These are phyloP conservation scores for Genyomyrus donnyi DNA, from an alignment of 2,113 vertebrate genomes.

Conservation along the genomic window DNA sequence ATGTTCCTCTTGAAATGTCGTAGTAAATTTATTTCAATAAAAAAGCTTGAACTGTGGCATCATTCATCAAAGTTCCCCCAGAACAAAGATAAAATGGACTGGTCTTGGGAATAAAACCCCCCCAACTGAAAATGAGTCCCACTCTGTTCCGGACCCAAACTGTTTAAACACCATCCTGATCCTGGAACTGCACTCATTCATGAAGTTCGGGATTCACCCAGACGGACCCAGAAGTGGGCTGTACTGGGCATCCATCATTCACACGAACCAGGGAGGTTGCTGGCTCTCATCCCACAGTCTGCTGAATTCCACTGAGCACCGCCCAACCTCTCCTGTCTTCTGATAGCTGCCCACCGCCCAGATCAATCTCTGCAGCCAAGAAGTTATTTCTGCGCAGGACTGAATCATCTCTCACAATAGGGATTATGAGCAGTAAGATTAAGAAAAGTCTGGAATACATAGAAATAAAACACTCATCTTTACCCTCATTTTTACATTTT, in stretches of 20 bases:
- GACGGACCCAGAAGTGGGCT: background rate
- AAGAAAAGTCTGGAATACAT: slow-evolving; percentile 25
- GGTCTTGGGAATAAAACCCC: background rate
- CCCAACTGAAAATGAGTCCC: background rate
- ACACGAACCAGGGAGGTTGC: background rate
- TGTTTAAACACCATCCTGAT: background rate
- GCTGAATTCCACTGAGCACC: background rate
- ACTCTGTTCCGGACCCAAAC: background rate
- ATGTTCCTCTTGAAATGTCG: background rate
- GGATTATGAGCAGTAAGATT: slow-evolving; percentile 24
- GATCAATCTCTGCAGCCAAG: slow-evolving; percentile 30
- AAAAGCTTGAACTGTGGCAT: background rate
- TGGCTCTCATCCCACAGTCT: background rate
- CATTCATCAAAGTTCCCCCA: background rate
- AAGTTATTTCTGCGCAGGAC: slow-evolving; percentile 39
- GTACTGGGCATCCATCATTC: background rate
- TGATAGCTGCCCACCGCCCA: slow-evolving; percentile 39
- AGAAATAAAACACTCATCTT: slow-evolving; percentile 7
- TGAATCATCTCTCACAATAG: slow-evolving; percentile 49
- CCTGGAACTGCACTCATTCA: background rate
- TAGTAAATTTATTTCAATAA: background rate
- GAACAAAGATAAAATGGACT: background rate
- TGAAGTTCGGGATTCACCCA: background rate
- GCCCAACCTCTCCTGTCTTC: background rate
- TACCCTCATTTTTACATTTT: background rate